These are phyloP conservation scores for Girardinichthys multiradiatus DNA, from an alignment of 2,113 vertebrate genomes.

Conservation along the genomic window DNA sequence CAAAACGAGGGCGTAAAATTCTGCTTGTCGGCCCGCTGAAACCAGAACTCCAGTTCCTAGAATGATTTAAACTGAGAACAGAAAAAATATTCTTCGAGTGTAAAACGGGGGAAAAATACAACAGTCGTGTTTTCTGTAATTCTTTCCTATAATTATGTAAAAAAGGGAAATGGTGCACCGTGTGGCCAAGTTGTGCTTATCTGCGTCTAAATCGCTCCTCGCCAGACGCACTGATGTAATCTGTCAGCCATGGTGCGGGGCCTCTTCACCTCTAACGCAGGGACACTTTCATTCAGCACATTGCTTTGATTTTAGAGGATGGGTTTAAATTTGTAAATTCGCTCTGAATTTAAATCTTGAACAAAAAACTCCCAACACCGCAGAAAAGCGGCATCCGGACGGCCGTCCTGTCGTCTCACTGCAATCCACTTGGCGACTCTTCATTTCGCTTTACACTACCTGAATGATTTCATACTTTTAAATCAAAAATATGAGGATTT, in stretches of 20 bases:
- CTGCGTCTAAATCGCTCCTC: conserved; percentile 53
- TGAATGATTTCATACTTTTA: neutral
- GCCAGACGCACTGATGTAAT: conserved; percentile 64
- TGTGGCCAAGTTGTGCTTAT: conserved; percentile 49
- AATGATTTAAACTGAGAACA: conserved; percentile 62
- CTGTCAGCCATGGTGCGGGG: conserved; percentile 42
- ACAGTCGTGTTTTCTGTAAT: conserved; percentile 31
- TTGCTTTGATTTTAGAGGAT: neutral
- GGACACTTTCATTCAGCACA: neutral
- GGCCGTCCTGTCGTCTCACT: too few relatives aligned
- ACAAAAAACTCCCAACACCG: neutral
- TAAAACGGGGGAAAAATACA: neutral
- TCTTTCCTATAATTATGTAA: conserved; percentile 5
- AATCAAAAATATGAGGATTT: neutral
- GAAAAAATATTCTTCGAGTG: conserved; percentile 42
- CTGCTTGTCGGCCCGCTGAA: conserved; percentile 36
- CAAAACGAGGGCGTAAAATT: conserved; percentile 64
- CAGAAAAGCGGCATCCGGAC: neutral
- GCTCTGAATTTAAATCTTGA: neutral
- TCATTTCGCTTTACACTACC: too few relatives aligned
- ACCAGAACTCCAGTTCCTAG: conserved; percentile 69
- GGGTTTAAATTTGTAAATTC: neutral
- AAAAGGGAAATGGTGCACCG: conserved; percentile 19
- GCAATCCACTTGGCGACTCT: too few relatives aligned
- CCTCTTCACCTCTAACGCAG: conserved; percentile 42